These are phyloP conservation scores for Rhamnusium bicolor DNA, from an alignment of 2,888 invertebrate species.

Conservation along the genomic window DNA sequence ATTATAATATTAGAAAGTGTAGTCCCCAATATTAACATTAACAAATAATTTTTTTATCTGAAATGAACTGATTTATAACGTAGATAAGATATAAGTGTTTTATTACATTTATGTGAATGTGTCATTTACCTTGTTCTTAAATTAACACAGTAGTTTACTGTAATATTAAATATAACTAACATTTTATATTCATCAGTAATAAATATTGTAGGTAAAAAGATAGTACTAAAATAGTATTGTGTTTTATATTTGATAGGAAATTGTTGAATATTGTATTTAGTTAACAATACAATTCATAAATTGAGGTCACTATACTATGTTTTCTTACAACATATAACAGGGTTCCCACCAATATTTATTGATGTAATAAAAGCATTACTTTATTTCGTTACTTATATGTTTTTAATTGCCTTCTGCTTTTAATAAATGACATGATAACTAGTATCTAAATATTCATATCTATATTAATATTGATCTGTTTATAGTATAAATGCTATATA, in stretches of 20 bases:
- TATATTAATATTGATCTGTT: too few species aligned
- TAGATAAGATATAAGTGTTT: background rate
- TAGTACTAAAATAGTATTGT: background rate
- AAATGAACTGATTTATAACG: background rate
- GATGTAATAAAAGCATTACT: too few species aligned
- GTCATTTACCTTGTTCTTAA: background rate
- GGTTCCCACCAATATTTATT: too few species aligned
- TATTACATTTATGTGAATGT: background rate
- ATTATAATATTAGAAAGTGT: background rate
- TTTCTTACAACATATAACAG: too few species aligned
- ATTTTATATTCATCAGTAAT: background rate
- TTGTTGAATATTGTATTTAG: too few species aligned
- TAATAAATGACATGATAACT: too few species aligned
- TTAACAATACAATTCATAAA: too few species aligned
- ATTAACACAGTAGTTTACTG: background rate
- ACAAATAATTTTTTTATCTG: background rate
- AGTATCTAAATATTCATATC: too few species aligned
- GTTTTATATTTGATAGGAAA: background rate
- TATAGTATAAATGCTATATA: too few species aligned
- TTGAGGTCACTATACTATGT: too few species aligned
- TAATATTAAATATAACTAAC: background rate
- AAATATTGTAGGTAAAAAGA: background rate
- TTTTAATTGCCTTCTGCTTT: too few species aligned
- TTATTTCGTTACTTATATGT: too few species aligned
- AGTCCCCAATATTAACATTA: background rate